phyloP scores from a whole-genome alignment of 2,888 invertebrate species.

The Ophioninae sp. region DNA sequence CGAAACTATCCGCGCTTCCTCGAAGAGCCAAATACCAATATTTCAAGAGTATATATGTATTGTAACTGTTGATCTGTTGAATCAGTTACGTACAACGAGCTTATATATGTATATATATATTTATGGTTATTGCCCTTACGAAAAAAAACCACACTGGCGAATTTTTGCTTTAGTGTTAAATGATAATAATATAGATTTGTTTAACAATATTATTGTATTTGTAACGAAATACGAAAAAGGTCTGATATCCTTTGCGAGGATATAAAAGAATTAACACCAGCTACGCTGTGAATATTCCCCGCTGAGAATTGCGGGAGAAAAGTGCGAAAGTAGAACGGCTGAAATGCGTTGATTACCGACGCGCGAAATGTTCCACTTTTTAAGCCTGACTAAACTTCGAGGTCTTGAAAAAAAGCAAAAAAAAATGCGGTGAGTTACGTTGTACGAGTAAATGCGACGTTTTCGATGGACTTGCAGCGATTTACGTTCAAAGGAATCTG shows the following conservation, averaged over 20 bases:
- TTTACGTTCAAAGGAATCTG: no score
- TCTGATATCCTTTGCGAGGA: neutral
- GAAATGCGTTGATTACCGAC: neutral
- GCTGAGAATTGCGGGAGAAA: neutral
- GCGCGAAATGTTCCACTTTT: neutral
- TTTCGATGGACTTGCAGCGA: no score
- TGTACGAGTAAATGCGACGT: no score
- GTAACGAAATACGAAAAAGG: neutral
- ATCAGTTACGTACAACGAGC: conserved; percentile 59
- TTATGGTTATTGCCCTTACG: neutral
- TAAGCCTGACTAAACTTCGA: neutral
- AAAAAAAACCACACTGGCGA: neutral
- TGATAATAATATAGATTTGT: neutral
- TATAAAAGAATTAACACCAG: neutral
- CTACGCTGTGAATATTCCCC: neutral
- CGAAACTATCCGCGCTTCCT: conserved; percentile 43
- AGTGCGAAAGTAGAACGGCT: neutral
- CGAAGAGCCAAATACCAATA: conserved; percentile 56
- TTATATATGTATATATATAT: conserved; percentile 23
- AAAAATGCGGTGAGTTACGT: no score
- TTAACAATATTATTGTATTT: no score
- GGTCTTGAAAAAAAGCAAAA: neutral
- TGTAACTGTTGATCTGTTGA: conserved; percentile 65
- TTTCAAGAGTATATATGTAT: conserved; percentile 42
- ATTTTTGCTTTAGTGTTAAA: neutral